Evolutionary conservation across 2,797 vertebrate genomes (phyloP), one percentile per base, ranked within the genome.

Genomic region (Malurus splendens): DNA sequence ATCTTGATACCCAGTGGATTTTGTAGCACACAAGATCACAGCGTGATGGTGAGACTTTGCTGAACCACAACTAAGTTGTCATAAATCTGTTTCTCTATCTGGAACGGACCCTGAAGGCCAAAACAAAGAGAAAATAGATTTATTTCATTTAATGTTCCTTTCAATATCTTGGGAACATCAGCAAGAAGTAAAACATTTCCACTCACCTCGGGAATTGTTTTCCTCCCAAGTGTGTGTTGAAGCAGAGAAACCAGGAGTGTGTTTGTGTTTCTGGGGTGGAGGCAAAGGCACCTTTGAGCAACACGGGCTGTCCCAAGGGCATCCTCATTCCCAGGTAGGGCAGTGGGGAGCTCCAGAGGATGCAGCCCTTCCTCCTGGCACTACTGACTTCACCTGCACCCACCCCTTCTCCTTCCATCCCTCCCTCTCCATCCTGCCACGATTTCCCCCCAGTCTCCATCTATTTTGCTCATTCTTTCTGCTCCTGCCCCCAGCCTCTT

Each of bases 301-400:
- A 2, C 25, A 4, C 0, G 2, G 18, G 17, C 65, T 83, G 30
- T 73, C 33, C 6, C 0, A 0, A 48, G 32, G 44, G 25, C 6
- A 0, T 17, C 54, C 22, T 18, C 24, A 7, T 56, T 52, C n/a
- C 52, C 44, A n/a, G 5, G 36, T 47, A 67, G 65, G 50, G 32
- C 61, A 36, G 15, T 2, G 1, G 3, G 15, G 44, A 39, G 33
- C 65, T 61, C 30, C 30, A 39, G 44, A 6, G 38, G 47, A 60
- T 48, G 20, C 3, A 10, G 38, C 30, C 42, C n/a, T 38, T 79
- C 25, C 50, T 56, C 22, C 48, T 0, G 0, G 38, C 47, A 9
- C 11, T 2, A 2, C 28, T 32, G 36, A 6, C 18, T 9, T 33
- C 44, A 33, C 44, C 72, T 65, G 55, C 44, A 80, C 48, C 48